phyloP scores from a whole-genome alignment of 2,797 vertebrate species.

The Muscicapa striata region DNA sequence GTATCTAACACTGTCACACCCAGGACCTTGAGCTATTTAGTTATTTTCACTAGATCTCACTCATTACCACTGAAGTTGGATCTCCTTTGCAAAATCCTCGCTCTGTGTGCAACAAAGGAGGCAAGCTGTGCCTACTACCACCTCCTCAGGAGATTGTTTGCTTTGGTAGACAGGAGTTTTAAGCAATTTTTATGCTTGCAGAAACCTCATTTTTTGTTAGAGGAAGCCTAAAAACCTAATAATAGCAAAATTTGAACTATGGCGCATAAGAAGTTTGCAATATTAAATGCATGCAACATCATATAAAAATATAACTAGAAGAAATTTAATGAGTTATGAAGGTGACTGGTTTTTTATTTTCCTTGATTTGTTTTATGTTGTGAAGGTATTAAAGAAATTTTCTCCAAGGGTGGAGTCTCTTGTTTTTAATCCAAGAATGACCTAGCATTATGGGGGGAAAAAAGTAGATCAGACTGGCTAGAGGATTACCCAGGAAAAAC shows the following conservation, averaged over 20 bases:
- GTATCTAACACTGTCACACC: neutral
- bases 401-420: neutral
- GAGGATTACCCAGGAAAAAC: slow-evolving; percentile 64
- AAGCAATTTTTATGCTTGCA: neutral
- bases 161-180: neutral
- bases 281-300: neutral
- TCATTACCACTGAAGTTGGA: neutral
- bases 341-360: neutral
- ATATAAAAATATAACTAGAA: neutral
- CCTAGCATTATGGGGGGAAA: neutral
- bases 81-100: neutral
- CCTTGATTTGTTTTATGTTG: neutral
- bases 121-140: neutral
- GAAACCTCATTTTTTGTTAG: neutral
- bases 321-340: neutral
- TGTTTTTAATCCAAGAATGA: slow-evolving; percentile 46
- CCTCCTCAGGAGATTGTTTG: neutral
- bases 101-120: neutral
- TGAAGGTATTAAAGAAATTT: neutral
- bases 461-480: slow-evolving; percentile 36
- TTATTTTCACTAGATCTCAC: neutral
- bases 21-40: neutral
- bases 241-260: neutral
- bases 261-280: neutral
- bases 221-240: neutral